These are phyloP conservation scores for Copsychus sechellarum DNA, from an alignment of 2,113 vertebrate genomes.

Conservation along the genomic window DNA sequence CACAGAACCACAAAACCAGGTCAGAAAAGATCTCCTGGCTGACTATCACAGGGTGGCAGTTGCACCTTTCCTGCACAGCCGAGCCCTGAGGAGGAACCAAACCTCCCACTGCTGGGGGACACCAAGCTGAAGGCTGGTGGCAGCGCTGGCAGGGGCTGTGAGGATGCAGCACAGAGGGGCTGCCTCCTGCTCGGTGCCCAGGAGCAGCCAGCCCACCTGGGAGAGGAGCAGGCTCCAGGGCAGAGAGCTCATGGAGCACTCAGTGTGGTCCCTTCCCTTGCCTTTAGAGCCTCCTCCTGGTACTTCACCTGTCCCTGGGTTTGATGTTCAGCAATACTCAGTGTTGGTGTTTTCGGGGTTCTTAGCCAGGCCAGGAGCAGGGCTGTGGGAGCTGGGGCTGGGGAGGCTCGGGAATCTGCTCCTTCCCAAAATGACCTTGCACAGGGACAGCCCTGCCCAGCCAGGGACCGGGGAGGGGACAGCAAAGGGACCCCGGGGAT, in stretches of 20 bases:
- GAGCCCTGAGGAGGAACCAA: not conserved
- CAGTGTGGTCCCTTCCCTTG: accelerated
- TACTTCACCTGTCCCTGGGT: not conserved
- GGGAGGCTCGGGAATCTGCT: not conserved
- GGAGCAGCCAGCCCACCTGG: not conserved
- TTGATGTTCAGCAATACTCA: not conserved
- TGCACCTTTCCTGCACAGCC: accelerated
- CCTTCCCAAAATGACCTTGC: not conserved
- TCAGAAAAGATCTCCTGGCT: not conserved
- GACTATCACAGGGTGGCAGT: accelerated
- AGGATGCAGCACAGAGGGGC: not conserved
- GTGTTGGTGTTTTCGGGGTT: not conserved
- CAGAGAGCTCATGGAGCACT: accelerated
- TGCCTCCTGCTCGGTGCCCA: accelerated
- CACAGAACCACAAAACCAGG: not conserved
- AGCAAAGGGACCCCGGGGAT: accelerated
- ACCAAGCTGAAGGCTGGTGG: accelerated
- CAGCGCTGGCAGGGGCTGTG: not conserved
- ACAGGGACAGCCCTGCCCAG: accelerated
- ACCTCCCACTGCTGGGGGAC: not conserved
- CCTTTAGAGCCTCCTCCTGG: not conserved
- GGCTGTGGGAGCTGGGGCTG: not conserved
- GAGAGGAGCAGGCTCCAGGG: not conserved
- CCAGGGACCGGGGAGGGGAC: not conserved
- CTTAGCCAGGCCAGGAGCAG: not conserved